Evolutionary conservation across 2,113 vertebrate species (phyloP), one percentile per base, ranked within the genome.

Genomic region (Neotragus pygmaeus): DNA sequence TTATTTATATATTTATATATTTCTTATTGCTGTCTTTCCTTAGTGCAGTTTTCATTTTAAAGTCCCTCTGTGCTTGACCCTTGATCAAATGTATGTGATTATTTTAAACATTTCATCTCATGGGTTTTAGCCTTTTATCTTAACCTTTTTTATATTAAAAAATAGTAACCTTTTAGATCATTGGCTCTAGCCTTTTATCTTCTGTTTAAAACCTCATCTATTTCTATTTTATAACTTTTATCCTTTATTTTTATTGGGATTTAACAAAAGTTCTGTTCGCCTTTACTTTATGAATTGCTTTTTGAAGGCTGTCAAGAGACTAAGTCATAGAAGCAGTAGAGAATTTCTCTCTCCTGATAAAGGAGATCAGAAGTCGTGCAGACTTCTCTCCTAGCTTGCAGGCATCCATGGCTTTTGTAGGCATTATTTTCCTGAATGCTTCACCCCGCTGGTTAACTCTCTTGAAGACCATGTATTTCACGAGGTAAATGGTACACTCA

Each of bases 151-250:
- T 90, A 82, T 94, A 73, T 96, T 96, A 93, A 93, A 58, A 86
- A 53, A n/a, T 23, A 49, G 70, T 96, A 97, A 98, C 95, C 97
- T 98, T 98, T 98, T 11, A 73, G 91, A n/a, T 85, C 53, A 98
- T 93, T 98, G 94, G 95, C 62, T 94, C 49, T 51, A 66, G 60
- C 16, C 75, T 92, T 96, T 91, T 86, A 91, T 96, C 90, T 94
- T 90, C 49, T 78, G 45, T 92, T 95, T 91, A 93, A 98, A 96
- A 86, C 92, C 70, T 82, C 86, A 55, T 95, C 96, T 94, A 83
- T 94, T 97, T 96, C 66, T 95, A 75, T 88, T 87, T 97, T 85
- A 70, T 88, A 93, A 97, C 60, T 94, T 96, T 91, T 92, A 85
- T 78, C 51, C 95, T 97, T 97, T 97, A 89, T 96, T 96, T 95